Percentiles rank a stretch among this genome's conserved stretches.
Conservation (phyloP, 2,797 vertebrate genomes). For the Sorex maritimensis region DNA sequence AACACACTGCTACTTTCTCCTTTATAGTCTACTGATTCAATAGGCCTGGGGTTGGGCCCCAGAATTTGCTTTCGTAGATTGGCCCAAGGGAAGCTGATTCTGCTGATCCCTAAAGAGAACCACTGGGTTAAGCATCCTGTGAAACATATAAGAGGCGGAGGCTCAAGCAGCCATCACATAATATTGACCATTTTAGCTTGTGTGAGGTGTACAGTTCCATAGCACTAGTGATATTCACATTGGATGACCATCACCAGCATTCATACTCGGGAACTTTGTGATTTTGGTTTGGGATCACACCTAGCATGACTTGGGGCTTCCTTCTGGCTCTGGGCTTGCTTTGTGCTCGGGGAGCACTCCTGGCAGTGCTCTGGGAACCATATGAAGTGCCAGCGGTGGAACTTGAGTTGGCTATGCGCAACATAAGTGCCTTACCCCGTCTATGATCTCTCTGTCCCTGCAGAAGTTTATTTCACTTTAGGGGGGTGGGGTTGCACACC, state of each 20-base stretch:
- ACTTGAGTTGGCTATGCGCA: too few relatives aligned
- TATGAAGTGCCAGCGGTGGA: too few relatives aligned
- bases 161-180: not conserved
- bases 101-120: not conserved
- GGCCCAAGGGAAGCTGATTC: not conserved
- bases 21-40: rapidly evolving
- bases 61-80: not conserved
- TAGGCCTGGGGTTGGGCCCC: too few relatives aligned
- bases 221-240: too few relatives aligned
- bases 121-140: not conserved
- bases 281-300: too few relatives aligned
- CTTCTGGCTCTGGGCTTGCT: too few relatives aligned
- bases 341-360: too few relatives aligned
- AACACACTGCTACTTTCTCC: rapidly evolving
- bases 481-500: too few relatives aligned
- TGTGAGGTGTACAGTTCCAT: not conserved
- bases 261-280: not conserved
- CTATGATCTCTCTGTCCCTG: too few relatives aligned
- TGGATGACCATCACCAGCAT: not conserved
- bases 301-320: too few relatives aligned
- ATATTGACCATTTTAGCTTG: not conserved
- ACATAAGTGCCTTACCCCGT: not conserved
- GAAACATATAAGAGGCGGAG: not conserved
- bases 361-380: too few relatives aligned
- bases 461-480: too few relatives aligned